phyloP scores from a whole-genome alignment of 2,113 vertebrate species.

The Danionella cerebrum region DNA sequence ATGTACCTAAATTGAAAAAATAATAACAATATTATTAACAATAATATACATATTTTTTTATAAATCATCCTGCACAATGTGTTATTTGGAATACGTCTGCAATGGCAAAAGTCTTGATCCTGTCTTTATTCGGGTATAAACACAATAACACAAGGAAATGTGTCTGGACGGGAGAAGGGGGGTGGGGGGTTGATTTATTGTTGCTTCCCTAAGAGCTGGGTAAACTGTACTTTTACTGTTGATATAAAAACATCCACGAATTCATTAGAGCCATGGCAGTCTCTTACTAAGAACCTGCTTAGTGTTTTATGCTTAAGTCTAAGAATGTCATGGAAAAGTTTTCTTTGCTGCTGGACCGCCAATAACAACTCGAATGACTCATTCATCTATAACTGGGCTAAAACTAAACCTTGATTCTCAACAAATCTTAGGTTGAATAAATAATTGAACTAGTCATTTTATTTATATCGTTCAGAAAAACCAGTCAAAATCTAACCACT shows the following conservation, averaged over 20 bases:
- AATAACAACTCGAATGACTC: no score
- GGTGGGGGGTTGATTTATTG: neutral
- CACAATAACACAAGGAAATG: constrained; percentile 9
- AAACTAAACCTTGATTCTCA: no score
- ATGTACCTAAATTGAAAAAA: no score
- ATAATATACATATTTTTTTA: no score
- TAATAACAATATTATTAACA: no score
- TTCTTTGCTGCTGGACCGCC: no score
- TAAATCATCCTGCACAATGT: no score
- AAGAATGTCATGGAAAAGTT: constrained; percentile 18
- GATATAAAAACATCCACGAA: constrained; percentile 38
- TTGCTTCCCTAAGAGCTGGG: constrained; percentile 17
- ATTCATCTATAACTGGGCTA: no score
- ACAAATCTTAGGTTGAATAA: no score
- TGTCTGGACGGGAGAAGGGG: neutral
- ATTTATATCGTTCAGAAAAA: no score
- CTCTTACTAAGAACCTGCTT: constrained; percentile 21
- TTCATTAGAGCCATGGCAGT: constrained; percentile 34
- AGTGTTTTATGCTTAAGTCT: constrained; percentile 28
- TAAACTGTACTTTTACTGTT: constrained; percentile 18
- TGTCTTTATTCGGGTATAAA: constrained; percentile 30
- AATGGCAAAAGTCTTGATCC: constrained; percentile 40
- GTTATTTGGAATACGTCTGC: constrained; percentile 35
- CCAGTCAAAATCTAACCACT: no score
- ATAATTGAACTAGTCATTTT: no score